These are phyloP conservation scores for Aphidoletes aphidimyza DNA, from an alignment of 2,888 invertebrate species.

Conservation along the genomic window DNA sequence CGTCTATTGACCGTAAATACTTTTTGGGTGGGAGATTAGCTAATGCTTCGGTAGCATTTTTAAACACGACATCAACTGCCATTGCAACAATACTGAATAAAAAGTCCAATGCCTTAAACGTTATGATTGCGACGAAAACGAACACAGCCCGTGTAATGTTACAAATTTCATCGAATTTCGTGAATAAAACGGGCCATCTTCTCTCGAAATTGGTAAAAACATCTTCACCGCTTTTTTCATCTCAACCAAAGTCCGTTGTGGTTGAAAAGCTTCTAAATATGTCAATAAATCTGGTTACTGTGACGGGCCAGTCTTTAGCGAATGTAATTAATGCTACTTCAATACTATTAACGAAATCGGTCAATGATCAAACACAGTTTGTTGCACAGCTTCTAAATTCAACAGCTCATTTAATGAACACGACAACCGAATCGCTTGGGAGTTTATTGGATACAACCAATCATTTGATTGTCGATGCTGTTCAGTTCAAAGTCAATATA, in stretches of 20 bases:
- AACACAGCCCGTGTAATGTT: not conserved
- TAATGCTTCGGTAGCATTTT: not conserved
- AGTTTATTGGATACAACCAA: not conserved
- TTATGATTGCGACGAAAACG: not conserved
- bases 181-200: not conserved
- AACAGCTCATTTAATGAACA: not conserved
- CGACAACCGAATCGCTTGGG: not conserved
- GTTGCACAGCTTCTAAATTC: not conserved
- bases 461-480: slow-evolving; percentile 12
- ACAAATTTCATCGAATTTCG: not conserved
- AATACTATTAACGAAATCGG: not conserved
- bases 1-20: slow-evolving; percentile 5
- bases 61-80: slow-evolving; percentile 24
- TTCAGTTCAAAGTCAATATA: not conserved
- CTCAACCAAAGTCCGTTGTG: not conserved
- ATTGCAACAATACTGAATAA: not conserved
- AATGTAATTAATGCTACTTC: not conserved
- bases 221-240: not conserved
- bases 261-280: not conserved
- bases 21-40: slow-evolving; percentile 32
- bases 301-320: slow-evolving; percentile 26
- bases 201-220: not conserved
- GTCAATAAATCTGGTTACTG: slow-evolving; percentile 1
- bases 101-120: not conserved
- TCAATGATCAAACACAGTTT: not conserved